Evolutionary conservation across 2,888 invertebrate species (phyloP).

Genomic region (Clunio marinus): DNA sequence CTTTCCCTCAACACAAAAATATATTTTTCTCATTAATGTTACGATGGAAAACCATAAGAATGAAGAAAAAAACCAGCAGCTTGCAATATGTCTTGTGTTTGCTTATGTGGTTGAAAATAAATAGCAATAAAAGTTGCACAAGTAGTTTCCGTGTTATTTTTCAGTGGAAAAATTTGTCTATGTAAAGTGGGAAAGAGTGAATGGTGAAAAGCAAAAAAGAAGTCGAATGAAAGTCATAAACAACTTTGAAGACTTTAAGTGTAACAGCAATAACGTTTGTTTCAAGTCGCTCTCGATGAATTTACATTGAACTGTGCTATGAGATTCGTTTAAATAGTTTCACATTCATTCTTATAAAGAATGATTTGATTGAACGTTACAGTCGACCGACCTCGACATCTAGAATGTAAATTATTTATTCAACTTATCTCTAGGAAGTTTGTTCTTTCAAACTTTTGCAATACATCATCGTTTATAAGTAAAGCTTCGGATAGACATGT

Average conservation of each 20-base stretch:
- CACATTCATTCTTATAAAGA: background rate
- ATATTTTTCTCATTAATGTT: background rate
- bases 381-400: background rate
- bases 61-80: too few relatives aligned
- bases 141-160: constrained; percentile 10
- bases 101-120: background rate
- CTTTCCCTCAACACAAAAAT: background rate
- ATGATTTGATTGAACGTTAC: background rate
- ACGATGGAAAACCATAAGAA: too few relatives aligned
- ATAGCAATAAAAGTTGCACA: constrained; percentile 18
- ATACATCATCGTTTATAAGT: background rate
- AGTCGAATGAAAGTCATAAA: too few relatives aligned
- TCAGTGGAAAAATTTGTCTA: background rate
- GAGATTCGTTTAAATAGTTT: too few relatives aligned
- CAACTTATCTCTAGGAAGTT: background rate
- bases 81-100: too few relatives aligned
- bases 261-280: too few relatives aligned
- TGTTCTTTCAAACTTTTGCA: background rate
- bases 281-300: too few relatives aligned
- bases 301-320: too few relatives aligned
- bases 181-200: too few relatives aligned
- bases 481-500: too few relatives aligned
- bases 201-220: background rate
- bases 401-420: constrained; percentile 2
- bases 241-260: too few relatives aligned